Evolutionary conservation across 1,140 invertebrate genomes (phyloP), one percentile per base, ranked within the genome.

Genomic region (Diabrotica virgifera): DNA sequence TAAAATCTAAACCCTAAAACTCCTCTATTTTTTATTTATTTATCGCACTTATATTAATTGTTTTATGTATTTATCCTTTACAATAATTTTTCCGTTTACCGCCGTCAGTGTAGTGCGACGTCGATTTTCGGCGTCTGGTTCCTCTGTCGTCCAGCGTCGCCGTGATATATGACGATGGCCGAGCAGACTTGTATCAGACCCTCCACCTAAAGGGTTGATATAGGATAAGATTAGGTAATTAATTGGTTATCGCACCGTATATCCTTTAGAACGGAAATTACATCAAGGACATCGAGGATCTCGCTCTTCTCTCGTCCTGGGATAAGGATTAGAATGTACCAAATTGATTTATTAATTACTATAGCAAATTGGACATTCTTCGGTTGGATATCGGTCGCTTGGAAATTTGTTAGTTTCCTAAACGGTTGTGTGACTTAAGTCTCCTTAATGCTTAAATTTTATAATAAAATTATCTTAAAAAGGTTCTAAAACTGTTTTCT

Each of bases 221-320:
- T 64, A 65, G 70, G 67, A 68, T 68, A 65, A 73, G 70, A 71
- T 73, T 73, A 68, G 59, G 64, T 73, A 73, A 73, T 73, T 73
- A 73, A 73, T 73, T 73, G 71, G 71, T 71, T 72, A 72, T 70
- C 69, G 62, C 62, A 14, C 56, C 46, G 62, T 51, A 58, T 64
- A 64, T 64, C 62, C 62, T 59, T 57, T 59, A 58, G 54, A 64
- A 64, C 62, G 65, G 65, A 64, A 64, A 64, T 64, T 64, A 59
- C 62, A 64, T 64, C 62, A 57, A 64, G 56, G 62, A 62, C 60
- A 62, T 62, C 60, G 52, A 62, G 60, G 60, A 54, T 38, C 52
- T 46, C 40, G 40, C n/a, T 46, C 40, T n/a, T 46, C 40, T 46
- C 40, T 62, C 60, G 60, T 62, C 52, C 52, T 37, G 52, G 60